phyloP scores from a whole-genome alignment of 2,113 vertebrate genomes.

The Tympanuchus pallidicinctus region DNA sequence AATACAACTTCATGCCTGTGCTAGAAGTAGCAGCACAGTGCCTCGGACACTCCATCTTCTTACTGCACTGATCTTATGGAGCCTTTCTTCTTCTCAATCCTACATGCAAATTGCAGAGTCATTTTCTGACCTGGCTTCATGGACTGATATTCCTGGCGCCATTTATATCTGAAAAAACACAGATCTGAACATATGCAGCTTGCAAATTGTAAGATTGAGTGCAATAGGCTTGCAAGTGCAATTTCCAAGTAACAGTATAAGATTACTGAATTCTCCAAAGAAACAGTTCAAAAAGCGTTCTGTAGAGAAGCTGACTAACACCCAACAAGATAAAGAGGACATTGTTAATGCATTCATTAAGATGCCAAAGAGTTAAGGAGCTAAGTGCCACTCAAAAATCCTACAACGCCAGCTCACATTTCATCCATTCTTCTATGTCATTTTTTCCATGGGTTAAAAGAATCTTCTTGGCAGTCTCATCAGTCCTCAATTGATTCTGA shows the following conservation, averaged over 20 bases:
- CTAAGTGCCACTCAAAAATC: neutral
- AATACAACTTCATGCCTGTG: neutral
- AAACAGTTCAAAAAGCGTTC: neutral
- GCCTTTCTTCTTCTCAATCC: neutral
- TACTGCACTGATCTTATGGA: neutral
- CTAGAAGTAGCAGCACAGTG: neutral
- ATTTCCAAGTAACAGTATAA: neutral
- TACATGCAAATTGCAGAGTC: accelerated
- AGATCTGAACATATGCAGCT: neutral
- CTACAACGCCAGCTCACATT: neutral
- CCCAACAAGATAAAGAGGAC: neutral
- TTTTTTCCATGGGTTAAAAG: neutral
- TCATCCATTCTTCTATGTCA: neutral
- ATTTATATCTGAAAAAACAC: neutral
- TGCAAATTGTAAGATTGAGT: neutral
- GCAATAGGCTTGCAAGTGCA: neutral
- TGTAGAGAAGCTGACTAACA: neutral
- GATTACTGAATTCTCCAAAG: neutral
- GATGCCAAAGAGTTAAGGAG: neutral
- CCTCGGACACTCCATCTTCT: neutral
- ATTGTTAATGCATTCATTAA: neutral
- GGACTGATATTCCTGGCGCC: neutral
- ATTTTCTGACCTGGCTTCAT: neutral
- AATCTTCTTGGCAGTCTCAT: neutral
- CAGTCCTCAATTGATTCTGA: neutral